Percentiles rank a stretch among this genome's conserved stretches.
Evolutionary conservation across 2,797 vertebrate species (phyloP).

Genomic region (Rhinoraja longicauda): DNA sequence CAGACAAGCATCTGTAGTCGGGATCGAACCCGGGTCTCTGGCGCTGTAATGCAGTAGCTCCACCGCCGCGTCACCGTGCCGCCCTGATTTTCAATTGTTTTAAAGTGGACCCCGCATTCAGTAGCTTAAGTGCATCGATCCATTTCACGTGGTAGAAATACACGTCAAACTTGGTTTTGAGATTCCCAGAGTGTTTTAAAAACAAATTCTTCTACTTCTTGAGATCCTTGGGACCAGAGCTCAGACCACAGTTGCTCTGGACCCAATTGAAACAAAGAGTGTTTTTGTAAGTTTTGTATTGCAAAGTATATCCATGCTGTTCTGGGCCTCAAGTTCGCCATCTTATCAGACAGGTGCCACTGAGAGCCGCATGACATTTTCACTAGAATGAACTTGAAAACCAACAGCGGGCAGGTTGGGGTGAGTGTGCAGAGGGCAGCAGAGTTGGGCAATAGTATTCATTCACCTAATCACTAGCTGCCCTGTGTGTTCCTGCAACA

Average conservation of each 20-base stretch:
- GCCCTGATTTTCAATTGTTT: too few relatives aligned
- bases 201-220: too few relatives aligned
- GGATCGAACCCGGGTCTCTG: too few relatives aligned
- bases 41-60: too few relatives aligned
- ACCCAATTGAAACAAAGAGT: neutral
- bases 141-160: neutral
- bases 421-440: too few relatives aligned
- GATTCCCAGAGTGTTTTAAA: too few relatives aligned
- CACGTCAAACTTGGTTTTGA: neutral
- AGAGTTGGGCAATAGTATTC: too few relatives aligned
- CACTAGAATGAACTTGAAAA: neutral
- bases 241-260: neutral
- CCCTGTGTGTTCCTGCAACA: neutral
- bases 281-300: too few relatives aligned
- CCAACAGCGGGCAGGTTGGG: neutral
- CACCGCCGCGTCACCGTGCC: too few relatives aligned
- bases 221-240: neutral
- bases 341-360: neutral
- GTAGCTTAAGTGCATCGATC: neutral
- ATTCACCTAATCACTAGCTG: neutral
- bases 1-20: too few relatives aligned
- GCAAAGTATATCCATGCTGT: neutral
- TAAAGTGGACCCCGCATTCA: too few relatives aligned
- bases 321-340: neutral
- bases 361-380: neutral